A percentile compares a stretch with the other conserved stretches of the same genome.
Evolutionary conservation across 92 coral and sea anemone species (phyloP).

Genomic region (Chrysogorgia sp.): DNA sequence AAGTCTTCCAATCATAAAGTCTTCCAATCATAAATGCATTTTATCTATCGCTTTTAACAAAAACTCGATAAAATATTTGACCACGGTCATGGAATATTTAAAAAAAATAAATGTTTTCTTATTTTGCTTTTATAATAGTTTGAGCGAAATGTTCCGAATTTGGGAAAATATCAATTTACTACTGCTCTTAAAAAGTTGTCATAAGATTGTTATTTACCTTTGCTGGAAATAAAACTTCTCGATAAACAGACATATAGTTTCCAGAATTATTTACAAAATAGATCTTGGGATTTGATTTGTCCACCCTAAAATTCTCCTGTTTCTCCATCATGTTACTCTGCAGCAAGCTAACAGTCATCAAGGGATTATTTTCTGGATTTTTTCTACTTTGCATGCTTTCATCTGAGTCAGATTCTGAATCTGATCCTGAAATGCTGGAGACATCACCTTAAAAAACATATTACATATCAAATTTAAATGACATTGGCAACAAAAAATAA

Average conservation of each 20-base stretch:
- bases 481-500: too few relatives aligned
- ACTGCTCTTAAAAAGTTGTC: neutral
- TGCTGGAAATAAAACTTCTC: conserved; percentile 67
- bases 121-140: too few relatives aligned
- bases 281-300: conserved; percentile 73
- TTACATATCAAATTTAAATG: too few relatives aligned
- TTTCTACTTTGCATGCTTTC: neutral
- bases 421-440: conserved; percentile 98
- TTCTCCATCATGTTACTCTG: conserved; percentile 10
- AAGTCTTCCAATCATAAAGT: too few relatives aligned
- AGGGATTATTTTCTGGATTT: conserved; percentile 25
- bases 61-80: too few relatives aligned
- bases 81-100: too few relatives aligned
- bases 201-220: conserved; percentile 49
- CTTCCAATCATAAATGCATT: too few relatives aligned
- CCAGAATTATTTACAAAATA: conserved; percentile 70
- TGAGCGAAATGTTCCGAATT: too few relatives aligned
- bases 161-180: too few relatives aligned
- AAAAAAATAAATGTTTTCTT: too few relatives aligned
- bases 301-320: conserved; percentile 8
- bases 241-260: conserved; percentile 70
- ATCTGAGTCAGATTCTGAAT: conserved; percentile 47
- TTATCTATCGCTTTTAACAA: too few relatives aligned
- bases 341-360: conserved; percentile 40
- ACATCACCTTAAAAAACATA: conserved; percentile 70